Conservation (phyloP, 2,888 invertebrate species). For the Oscheius myriophilus region DNA sequence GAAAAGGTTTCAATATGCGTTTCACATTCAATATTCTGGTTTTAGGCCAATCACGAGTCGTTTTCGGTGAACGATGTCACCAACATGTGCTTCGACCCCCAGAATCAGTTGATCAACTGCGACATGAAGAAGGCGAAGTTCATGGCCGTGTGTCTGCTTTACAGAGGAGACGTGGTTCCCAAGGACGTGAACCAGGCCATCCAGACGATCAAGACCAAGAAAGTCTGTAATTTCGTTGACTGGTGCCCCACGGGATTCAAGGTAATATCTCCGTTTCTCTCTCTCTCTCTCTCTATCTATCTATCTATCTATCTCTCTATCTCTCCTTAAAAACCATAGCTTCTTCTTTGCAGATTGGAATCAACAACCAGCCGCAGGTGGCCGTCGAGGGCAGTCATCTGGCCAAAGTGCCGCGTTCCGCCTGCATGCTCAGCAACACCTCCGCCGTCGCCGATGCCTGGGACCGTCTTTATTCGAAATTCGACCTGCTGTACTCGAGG, state of each 20-base stretch:
- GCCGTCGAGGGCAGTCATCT: conserved; percentile 93
- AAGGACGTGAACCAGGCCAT: conserved; percentile 92
- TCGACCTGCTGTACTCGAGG: conserved; percentile 70
- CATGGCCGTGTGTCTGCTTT: conserved; percentile 73
- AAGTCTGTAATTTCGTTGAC: conserved; percentile 81
- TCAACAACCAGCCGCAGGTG: conserved; percentile 74
- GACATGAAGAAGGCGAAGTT: conserved; percentile 77
- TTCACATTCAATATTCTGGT: conserved; percentile 29
- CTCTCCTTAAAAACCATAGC: background rate
- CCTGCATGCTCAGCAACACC: conserved; percentile 78
- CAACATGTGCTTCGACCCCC: conserved; percentile 86
- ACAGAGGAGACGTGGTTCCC: conserved; percentile 88
- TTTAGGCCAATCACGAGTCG: conserved; percentile 62
- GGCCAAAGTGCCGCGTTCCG: conserved; percentile 77
- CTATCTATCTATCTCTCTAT: conserved; percentile 43
- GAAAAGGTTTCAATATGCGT: conserved; percentile 41
- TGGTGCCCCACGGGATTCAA: conserved; percentile 75
- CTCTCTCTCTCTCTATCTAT: conserved; percentile 72
- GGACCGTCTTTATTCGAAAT: conserved; percentile 81
- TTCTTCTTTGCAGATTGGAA: conserved; percentile 55
- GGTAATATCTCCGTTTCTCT: too few species aligned
- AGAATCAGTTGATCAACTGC: conserved; percentile 89
- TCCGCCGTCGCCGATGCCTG: conserved; percentile 80
- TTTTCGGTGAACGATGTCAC: conserved; percentile 81
- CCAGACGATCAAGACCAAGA: conserved; percentile 92